Evolutionary conservation across 2,113 vertebrate species (phyloP).

Genomic region (Tachuris rubrigastra): DNA sequence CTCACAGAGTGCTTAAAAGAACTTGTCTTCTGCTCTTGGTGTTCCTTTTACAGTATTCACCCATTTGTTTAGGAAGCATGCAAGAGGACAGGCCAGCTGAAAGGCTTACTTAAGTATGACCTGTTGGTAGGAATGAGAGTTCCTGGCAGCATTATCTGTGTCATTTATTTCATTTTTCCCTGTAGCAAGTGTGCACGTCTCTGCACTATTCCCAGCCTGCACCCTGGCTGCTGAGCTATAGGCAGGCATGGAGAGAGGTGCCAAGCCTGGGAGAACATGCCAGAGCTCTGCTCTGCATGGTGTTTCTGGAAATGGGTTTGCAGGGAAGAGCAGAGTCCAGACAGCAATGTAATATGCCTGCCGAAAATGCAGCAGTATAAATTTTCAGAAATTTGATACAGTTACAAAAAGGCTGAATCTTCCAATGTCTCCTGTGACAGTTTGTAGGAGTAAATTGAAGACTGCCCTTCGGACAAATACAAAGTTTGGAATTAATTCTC

Average conservation of each 20-base stretch:
- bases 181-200: neutral
- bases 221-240: neutral
- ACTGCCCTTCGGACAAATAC: neutral
- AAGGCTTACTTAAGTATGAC: neutral
- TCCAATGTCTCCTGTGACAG: neutral
- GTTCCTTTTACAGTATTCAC: neutral
- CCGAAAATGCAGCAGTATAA: neutral
- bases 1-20: neutral
- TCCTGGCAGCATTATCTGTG: neutral
- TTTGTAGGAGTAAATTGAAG: neutral
- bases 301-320: neutral
- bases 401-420: neutral
- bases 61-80: neutral
- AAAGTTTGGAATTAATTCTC: neutral
- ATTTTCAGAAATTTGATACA: neutral
- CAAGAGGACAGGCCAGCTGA: neutral
- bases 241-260: accelerated
- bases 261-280: neutral
- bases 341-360: neutral
- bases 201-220: accelerated
- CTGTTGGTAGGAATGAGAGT: neutral
- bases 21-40: neutral
- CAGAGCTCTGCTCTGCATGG: neutral
- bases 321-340: neutral
- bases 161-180: neutral